Conservation (phyloP, 92 coral and sea anemone species). For the Palythoa grandiflora region DNA sequence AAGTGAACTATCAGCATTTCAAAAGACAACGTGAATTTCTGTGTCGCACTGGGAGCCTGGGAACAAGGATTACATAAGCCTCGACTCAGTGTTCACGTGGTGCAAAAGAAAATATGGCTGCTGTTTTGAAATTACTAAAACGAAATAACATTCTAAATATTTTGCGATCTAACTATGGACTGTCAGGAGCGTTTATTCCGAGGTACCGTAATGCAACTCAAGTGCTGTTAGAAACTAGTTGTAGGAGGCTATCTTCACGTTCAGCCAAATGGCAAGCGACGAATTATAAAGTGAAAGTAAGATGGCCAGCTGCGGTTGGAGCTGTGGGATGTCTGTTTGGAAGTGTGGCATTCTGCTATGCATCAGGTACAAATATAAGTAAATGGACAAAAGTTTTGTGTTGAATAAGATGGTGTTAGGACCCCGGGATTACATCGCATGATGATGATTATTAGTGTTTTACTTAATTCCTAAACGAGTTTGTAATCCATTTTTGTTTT, state of each 20-base stretch:
- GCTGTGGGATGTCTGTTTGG: conserved; percentile 59
- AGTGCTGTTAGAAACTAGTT: conserved; percentile 27
- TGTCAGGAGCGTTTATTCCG: background rate
- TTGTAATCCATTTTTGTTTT: background rate
- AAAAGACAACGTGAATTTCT: background rate
- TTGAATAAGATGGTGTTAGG: background rate
- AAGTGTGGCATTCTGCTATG: conserved; percentile 63
- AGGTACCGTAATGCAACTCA: conserved; percentile 31
- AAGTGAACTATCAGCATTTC: no score
- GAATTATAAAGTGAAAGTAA: background rate
- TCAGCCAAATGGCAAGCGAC: background rate
- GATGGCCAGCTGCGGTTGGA: conserved; percentile 18
- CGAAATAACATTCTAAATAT: conserved; percentile 10
- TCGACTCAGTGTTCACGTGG: conserved; percentile 21
- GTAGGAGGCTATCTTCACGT: conserved; percentile 20
- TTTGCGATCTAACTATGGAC: conserved; percentile 11
- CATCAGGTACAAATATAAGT: conserved; percentile 30
- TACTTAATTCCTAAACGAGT: background rate
- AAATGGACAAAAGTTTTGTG: background rate
- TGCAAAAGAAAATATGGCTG: conserved; percentile 24
- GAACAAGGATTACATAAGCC: background rate
- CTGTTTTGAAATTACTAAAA: background rate
- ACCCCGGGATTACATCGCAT: no score
- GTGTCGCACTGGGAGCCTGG: background rate
- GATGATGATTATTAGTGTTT: background rate